Base-by-base conservation (phyloP, 1,140 invertebrate genomes). In the Ostrea denselamellosa region DNA sequence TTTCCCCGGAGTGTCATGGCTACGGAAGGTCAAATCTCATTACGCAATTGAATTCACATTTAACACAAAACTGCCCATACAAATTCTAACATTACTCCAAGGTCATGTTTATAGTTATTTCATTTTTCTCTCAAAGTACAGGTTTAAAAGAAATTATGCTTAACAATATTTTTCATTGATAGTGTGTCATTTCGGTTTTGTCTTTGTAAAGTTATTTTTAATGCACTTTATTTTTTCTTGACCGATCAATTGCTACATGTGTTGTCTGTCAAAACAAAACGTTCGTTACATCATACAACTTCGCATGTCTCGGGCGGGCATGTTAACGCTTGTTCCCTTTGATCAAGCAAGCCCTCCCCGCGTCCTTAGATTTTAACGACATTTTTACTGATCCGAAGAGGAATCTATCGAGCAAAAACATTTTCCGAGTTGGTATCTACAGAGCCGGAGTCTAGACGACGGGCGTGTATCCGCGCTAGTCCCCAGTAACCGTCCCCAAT, bases 191-290 rank as follows among this genome's bases (percentile, higher is more conserved):
- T 77, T n/a, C 12, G 25, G 25, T 77, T 25, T 34, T 34, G 22
- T 12, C 28, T 77, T 77, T 25, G 22, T 77, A 17, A n/a, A 68
- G 65, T 22, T 68, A 77, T 77, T 77, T 62, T 77, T 25, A 77
- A 77, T 77, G 68, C 28, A 77, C 68, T 77, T 77, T 77, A 77
- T 77, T 77, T 77, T 77, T 77, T 77, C 68, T 77, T 77, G 68
- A 77, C 68, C 68, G 68, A 77, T 77, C 68, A 77, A 77, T 28
- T 28, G 68, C 28, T 77, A 77, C 68, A 77, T 77, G 68, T 77
- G 68, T 77, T 77, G 68, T 34, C 68, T 77, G 68, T 77, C 68
- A 77, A 77, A 77, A 77, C 68, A 77, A 77, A 77, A 25, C 68
- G 68, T 25, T 28, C 68, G 12, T 77, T 77, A 77, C 68, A 77